phyloP scores from a whole-genome alignment of 2,888 invertebrate species.

The Dasypolia templi region DNA sequence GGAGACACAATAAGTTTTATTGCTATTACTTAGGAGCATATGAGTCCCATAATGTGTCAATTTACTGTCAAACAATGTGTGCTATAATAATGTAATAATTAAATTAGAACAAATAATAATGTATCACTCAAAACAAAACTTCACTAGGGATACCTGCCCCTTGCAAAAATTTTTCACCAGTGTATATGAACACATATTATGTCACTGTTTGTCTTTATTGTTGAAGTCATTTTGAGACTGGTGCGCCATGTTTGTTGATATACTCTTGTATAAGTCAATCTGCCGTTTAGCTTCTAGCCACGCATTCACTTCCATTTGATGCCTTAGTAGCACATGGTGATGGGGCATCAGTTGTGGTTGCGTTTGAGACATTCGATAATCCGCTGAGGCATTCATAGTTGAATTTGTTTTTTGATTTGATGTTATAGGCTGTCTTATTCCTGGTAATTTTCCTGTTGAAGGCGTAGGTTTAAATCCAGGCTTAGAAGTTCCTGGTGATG shows the following conservation, averaged over 20 bases:
- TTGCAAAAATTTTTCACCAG: slow-evolving; percentile 12
- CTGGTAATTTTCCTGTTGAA: slow-evolving; percentile 77
- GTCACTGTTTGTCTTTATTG: slow-evolving; percentile 82
- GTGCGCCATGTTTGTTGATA: slow-evolving; percentile 81
- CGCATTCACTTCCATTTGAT: slow-evolving; percentile 85
- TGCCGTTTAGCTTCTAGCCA: slow-evolving; percentile 86
- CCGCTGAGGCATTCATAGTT: slow-evolving; percentile 75
- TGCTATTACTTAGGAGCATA: not conserved
- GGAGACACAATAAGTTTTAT: slow-evolving; percentile 5
- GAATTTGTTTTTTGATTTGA: slow-evolving; percentile 76
- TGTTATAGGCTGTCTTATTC: slow-evolving; percentile 80
- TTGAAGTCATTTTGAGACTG: slow-evolving; percentile 84
- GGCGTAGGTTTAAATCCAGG: slow-evolving; percentile 77
- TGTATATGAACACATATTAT: slow-evolving; percentile 48
- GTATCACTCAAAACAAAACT: slow-evolving; percentile 36
- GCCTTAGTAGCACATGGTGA: slow-evolving; percentile 76
- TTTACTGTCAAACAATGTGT: slow-evolving; percentile 4
- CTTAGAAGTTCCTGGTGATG: slow-evolving; percentile 82
- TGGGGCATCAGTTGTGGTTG: slow-evolving; percentile 77
- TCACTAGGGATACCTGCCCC: slow-evolving; percentile 31
- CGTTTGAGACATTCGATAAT: slow-evolving; percentile 74
- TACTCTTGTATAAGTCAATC: slow-evolving; percentile 84
- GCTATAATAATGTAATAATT: not conserved
- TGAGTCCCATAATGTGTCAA: not conserved
- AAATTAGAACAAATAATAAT: slow-evolving; percentile 23